phyloP scores from a whole-genome alignment of 2,888 invertebrate species.

The Fragum fragum region DNA sequence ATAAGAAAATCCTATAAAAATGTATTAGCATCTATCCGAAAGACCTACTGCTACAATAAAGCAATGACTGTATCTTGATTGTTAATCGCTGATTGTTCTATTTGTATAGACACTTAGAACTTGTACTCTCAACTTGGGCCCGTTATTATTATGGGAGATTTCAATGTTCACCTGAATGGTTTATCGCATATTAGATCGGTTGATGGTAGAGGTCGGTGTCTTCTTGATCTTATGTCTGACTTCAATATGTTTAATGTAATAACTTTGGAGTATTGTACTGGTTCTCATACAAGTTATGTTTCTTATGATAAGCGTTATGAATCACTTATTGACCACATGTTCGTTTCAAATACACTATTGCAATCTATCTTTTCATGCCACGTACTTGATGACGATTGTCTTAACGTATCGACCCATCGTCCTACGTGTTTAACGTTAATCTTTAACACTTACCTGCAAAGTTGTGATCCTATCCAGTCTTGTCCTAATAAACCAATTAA shows the following conservation, averaged over 20 bases:
- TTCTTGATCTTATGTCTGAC: not conserved
- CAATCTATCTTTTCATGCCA: not conserved
- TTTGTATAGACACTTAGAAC: too few species aligned
- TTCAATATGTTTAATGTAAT: not conserved
- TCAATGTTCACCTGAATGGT: slow-evolving; percentile 1
- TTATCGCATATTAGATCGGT: not conserved
- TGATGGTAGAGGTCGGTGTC: not conserved
- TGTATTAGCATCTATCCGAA: too few species aligned
- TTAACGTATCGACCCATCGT: not conserved
- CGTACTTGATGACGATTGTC: slow-evolving; percentile 3
- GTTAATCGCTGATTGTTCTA: too few species aligned
- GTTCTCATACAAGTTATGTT: not conserved
- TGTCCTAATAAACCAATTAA: not conserved
- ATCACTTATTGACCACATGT: not conserved
- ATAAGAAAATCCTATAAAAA: too few species aligned
- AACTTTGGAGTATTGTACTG: not conserved
- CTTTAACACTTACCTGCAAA: not conserved
- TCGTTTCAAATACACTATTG: not conserved
- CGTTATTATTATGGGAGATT: not conserved
- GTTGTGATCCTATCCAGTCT: not conserved
- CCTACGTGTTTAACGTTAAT: not conserved
- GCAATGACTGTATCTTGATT: too few species aligned
- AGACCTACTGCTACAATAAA: too few species aligned
- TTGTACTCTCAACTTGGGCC: not conserved
- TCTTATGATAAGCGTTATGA: not conserved